These are phyloP conservation scores for Moxostoma hubbsi DNA, from an alignment of 2,797 vertebrate species.

Conservation along the genomic window DNA sequence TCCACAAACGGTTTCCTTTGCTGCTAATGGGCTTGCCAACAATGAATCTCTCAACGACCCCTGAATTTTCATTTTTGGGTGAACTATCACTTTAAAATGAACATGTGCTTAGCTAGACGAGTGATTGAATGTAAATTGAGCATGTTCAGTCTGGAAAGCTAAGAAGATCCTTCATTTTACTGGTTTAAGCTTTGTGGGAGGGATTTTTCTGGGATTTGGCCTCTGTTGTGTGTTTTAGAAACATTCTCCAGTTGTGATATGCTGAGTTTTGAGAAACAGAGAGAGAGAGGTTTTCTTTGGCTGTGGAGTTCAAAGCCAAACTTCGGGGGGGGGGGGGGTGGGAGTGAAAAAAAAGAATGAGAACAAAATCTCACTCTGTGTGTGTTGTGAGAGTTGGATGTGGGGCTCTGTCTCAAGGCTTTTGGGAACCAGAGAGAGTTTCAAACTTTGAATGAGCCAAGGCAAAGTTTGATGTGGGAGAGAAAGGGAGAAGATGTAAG, in stretches of 20 bases:
- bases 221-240: slow-evolving; percentile 59
- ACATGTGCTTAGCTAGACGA: not conserved
- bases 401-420: slow-evolving; percentile 73
- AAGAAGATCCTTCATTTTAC: no score
- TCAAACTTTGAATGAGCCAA: no score
- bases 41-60: not conserved
- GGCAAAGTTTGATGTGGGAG: no score
- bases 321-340: slow-evolving; percentile 63
- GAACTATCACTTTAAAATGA: slow-evolving; percentile 2
- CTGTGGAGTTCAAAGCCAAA: slow-evolving; percentile 55
- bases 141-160: no score
- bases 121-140: no score
- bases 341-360: slow-evolving; percentile 28
- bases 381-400: slow-evolving; percentile 35
- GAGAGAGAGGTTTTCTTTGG: slow-evolving; percentile 66
- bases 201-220: slow-evolving; percentile 44
- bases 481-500: no score
- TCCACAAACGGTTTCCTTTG: slow-evolving; percentile 28
- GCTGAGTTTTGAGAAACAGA: slow-evolving; percentile 56
- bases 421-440: slow-evolving; percentile 53
- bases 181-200: no score
- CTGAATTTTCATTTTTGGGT: slow-evolving; percentile 19
- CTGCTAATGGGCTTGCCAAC: not conserved
- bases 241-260: slow-evolving; percentile 61
- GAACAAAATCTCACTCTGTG: slow-evolving; percentile 30